Conservation (phyloP, 2,113 vertebrate species). For the Urocynchramus pylzowi region DNA sequence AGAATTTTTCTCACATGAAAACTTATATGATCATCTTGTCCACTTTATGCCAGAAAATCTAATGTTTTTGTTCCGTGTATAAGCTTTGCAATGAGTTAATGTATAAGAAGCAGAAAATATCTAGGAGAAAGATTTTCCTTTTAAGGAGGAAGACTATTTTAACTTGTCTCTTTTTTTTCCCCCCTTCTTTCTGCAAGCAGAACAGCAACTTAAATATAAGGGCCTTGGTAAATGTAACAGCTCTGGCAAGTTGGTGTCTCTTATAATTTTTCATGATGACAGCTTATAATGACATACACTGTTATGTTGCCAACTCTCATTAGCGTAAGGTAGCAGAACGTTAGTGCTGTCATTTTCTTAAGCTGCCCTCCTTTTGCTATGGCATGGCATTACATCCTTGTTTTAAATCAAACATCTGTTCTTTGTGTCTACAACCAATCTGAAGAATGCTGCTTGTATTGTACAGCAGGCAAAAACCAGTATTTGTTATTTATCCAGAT, state of each 20-base stretch:
- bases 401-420: constrained; percentile 43
- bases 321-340: neutral
- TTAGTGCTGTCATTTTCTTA: constrained; percentile 30
- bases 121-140: neutral
- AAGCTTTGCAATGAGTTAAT: neutral
- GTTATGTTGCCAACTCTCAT: constrained; percentile 38
- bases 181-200: neutral
- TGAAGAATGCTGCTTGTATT: neutral
- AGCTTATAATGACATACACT: constrained; percentile 37
- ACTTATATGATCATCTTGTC: neutral
- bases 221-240: neutral
- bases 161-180: neutral
- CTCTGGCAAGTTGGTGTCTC: constrained; percentile 10
- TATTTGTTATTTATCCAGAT: neutral
- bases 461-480: neutral
- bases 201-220: neutral
- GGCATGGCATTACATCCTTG: constrained; percentile 14
- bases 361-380: neutral
- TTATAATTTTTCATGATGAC: constrained; percentile 51
- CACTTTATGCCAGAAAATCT: neutral
- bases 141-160: neutral
- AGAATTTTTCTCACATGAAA: neutral
- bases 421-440: neutral
- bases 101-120: neutral
- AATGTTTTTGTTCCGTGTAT: neutral